These are phyloP conservation scores for Chloropsis hardwickii DNA, from an alignment of 2,113 vertebrate genomes.

Conservation along the genomic window DNA sequence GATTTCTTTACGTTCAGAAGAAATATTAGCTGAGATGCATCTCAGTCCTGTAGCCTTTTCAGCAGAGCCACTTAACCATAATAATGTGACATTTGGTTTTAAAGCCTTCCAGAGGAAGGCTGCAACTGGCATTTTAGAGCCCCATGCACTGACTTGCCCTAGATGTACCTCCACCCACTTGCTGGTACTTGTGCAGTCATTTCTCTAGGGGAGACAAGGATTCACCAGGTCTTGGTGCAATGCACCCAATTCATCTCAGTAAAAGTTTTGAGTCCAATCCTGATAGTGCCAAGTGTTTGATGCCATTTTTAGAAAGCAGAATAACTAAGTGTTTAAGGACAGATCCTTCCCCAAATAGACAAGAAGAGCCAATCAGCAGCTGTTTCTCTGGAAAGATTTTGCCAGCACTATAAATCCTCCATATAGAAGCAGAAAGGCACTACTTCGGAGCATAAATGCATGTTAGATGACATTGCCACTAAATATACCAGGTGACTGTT, in stretches of 20 bases:
- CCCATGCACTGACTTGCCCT: background rate
- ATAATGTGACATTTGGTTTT: background rate
- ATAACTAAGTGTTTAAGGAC: slow-evolving; percentile 44
- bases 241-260: background rate
- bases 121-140: background rate
- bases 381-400: slow-evolving; percentile 48
- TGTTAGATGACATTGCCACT: slow-evolving; percentile 29
- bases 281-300: background rate
- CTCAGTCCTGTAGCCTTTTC: background rate
- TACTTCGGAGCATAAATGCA: slow-evolving; percentile 36
- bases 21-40: background rate
- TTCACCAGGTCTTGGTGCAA: background rate
- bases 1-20: background rate
- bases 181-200: background rate
- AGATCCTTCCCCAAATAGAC: slow-evolving; percentile 35
- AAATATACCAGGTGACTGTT: slow-evolving; percentile 57
- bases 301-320: slow-evolving; percentile 26
- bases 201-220: background rate
- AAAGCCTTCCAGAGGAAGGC: background rate
- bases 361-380: slow-evolving; percentile 19
- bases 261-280: background rate
- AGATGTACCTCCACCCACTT: background rate
- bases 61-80: background rate
- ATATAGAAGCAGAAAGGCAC: slow-evolving; percentile 18
- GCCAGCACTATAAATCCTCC: background rate